These are phyloP conservation scores for Malacoraja senta DNA, from an alignment of 2,797 vertebrate genomes.

Conservation along the genomic window DNA sequence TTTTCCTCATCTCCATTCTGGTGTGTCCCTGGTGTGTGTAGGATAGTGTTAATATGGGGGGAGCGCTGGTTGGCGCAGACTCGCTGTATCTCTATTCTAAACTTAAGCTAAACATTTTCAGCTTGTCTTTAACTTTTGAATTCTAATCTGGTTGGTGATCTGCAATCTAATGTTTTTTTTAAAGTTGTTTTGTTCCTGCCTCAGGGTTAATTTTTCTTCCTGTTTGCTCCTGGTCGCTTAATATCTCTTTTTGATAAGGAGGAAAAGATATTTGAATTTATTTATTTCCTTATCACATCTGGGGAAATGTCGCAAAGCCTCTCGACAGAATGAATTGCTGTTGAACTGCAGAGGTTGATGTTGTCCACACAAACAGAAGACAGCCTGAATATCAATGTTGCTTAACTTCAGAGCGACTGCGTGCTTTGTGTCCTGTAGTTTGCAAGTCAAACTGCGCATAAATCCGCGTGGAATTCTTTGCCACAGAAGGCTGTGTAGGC, in stretches of 20 bases:
- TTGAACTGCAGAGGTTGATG: neutral
- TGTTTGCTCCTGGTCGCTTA: neutral
- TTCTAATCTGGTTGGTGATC: too few species aligned
- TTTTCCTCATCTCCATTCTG: too few species aligned
- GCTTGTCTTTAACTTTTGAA: too few species aligned
- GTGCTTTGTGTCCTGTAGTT: neutral
- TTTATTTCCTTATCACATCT: neutral
- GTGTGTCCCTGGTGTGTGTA: too few species aligned
- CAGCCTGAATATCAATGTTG: neutral
- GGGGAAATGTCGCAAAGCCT: neutral
- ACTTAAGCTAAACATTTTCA: too few species aligned
- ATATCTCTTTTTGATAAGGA: neutral
- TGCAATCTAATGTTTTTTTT: neutral
- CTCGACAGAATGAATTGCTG: neutral
- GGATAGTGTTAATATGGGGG: too few species aligned
- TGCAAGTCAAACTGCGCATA: too few species aligned
- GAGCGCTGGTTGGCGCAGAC: too few species aligned
- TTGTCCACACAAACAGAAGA: neutral
- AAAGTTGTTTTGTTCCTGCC: neutral
- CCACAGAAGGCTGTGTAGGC: too few species aligned
- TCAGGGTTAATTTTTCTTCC: neutral
- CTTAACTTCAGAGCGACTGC: neutral
- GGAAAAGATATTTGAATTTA: neutral
- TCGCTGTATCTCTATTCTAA: too few species aligned
- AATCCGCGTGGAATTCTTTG: too few species aligned